Conservation (phyloP, 2,888 invertebrate genomes). For the Drosophila flavopinicola region DNA sequence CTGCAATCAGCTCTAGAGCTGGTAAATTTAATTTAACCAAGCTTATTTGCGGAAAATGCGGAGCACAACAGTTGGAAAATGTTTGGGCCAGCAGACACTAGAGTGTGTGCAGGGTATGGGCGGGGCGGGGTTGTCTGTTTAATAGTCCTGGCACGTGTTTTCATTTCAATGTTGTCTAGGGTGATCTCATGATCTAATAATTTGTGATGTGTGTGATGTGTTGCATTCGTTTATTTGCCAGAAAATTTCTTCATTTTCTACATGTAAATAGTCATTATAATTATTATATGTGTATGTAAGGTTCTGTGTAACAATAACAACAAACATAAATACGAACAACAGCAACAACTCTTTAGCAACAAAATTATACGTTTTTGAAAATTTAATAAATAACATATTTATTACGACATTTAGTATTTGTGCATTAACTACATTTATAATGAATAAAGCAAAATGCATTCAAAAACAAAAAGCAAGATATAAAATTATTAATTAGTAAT, state of each 20-base stretch:
- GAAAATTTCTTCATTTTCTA: slow-evolving; percentile 19
- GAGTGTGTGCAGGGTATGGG: not conserved
- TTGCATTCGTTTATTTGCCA: slow-evolving; percentile 21
- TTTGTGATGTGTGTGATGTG: slow-evolving; percentile 29
- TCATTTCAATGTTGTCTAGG: slow-evolving; percentile 10
- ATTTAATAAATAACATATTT: slow-evolving; percentile 55
- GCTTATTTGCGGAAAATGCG: slow-evolving; percentile 46
- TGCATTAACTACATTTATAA: slow-evolving; percentile 63
- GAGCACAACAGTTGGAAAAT: slow-evolving; percentile 14
- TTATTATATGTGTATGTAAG: slow-evolving; percentile 48
- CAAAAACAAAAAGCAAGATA: slow-evolving; percentile 21
- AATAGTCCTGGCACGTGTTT: slow-evolving; percentile 45
- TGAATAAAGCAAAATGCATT: slow-evolving; percentile 29
- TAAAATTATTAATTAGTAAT: slow-evolving; percentile 75
- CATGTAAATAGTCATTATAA: slow-evolving; percentile 76
- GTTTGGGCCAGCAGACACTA: slow-evolving; percentile 6
- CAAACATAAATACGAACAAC: slow-evolving; percentile 1
- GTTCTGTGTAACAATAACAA: slow-evolving; percentile 20
- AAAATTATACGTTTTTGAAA: slow-evolving; percentile 49
- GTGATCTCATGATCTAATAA: slow-evolving; percentile 17
- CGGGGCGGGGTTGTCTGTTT: not conserved
- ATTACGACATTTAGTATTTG: slow-evolving; percentile 71
- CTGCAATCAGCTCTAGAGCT: slow-evolving; percentile 32
- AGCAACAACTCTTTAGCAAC: slow-evolving; percentile 15
- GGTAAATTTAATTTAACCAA: slow-evolving; percentile 43